These are phyloP conservation scores for Caranx ignobilis DNA, from an alignment of 2,113 vertebrate species.

Conservation along the genomic window DNA sequence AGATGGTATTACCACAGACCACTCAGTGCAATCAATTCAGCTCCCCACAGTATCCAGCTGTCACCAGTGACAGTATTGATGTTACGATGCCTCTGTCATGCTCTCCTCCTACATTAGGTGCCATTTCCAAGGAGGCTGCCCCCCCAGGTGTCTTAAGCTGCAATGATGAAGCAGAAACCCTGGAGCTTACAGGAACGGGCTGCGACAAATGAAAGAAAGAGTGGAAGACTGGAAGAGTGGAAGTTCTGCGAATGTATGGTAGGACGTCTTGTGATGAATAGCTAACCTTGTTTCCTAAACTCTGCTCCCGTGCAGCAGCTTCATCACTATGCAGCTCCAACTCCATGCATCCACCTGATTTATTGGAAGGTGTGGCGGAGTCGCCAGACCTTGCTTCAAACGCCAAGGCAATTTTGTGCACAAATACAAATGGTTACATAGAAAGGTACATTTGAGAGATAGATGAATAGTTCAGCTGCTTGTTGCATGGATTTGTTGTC, in stretches of 20 bases:
- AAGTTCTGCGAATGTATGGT: slow-evolving; percentile 28
- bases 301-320: slow-evolving; percentile 44
- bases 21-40: background rate
- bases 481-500: slow-evolving; percentile 27
- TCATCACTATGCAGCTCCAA: slow-evolving; percentile 64
- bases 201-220: slow-evolving; percentile 34
- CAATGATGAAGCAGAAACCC: slow-evolving; percentile 41
- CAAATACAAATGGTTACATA: slow-evolving; percentile 34
- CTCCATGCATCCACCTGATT: slow-evolving; percentile 64
- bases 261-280: slow-evolving; percentile 52
- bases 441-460: slow-evolving; percentile 20
- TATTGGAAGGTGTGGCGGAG: slow-evolving; percentile 36
- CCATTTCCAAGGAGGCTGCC: slow-evolving; percentile 19
- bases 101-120: slow-evolving; percentile 16
- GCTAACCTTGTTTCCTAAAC: slow-evolving; percentile 56
- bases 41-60: slow-evolving; percentile 5
- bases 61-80: slow-evolving; percentile 18
- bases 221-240: background rate
- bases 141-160: slow-evolving; percentile 16
- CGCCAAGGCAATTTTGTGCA: background rate
- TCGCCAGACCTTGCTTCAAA: slow-evolving; percentile 51
- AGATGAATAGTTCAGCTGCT: slow-evolving; percentile 20
- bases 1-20: background rate
- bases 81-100: slow-evolving; percentile 1
- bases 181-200: slow-evolving; percentile 16